phyloP scores from a whole-genome alignment of 64 coral and sea anemone species.

The Anthopleura sola region DNA sequence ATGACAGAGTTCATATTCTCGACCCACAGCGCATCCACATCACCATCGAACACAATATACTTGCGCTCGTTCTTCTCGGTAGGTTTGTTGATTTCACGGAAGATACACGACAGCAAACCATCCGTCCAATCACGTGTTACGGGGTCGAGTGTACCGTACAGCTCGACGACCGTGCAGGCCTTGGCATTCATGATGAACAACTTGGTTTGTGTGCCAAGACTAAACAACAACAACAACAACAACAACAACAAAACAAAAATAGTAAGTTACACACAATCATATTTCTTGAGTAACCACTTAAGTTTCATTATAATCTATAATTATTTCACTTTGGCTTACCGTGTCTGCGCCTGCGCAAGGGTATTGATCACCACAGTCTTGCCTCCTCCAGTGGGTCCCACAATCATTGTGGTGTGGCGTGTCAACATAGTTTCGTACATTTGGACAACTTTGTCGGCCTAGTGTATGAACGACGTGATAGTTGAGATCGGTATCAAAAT shows the following conservation, averaged over 20 bases:
- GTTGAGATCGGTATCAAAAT: background rate
- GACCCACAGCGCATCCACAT: constrained; percentile 97
- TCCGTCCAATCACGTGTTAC: constrained; percentile 99
- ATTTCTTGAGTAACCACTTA: background rate
- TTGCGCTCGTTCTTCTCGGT: constrained; percentile 98
- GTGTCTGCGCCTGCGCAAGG: constrained; percentile 91
- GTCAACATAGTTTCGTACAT: constrained; percentile 99
- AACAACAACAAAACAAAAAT: too few species aligned
- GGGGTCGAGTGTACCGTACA: constrained; percentile 92
- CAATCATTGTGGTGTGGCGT: constrained; percentile 98
- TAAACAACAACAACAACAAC: constrained; percentile 24
- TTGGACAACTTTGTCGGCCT: constrained; percentile 99
- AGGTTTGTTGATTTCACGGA: constrained; percentile 99
- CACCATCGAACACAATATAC: constrained; percentile 98
- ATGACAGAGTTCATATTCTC: constrained; percentile 99
- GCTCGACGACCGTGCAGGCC: constrained; percentile 90
- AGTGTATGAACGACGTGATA: background rate
- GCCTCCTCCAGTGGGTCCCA: constrained; percentile 96
- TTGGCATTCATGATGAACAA: constrained; percentile 93
- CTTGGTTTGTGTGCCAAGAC: constrained; percentile 87
- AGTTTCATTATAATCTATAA: background rate
- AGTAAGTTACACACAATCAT: too few species aligned
- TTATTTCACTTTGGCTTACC: constrained; percentile 37
- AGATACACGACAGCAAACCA: constrained; percentile 90
- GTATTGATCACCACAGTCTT: constrained; percentile 99